Percentiles rank a stretch among this genome's conserved stretches.
These are phyloP conservation scores for Drosophila pseudotalamancana DNA, from an alignment of 2,888 invertebrate species.

Conservation along the genomic window DNA sequence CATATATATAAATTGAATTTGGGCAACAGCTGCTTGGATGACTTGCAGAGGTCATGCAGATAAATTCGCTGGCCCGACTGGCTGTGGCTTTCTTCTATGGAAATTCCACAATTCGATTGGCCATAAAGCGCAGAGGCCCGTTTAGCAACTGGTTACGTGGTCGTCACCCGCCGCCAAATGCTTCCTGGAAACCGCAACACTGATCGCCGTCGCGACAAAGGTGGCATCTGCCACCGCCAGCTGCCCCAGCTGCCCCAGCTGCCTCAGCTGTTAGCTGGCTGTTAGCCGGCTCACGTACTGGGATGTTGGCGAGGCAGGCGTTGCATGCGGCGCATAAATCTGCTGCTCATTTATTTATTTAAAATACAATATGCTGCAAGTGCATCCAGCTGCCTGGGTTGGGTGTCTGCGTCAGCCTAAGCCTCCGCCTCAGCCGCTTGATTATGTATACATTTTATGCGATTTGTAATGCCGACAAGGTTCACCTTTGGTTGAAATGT, in stretches of 20 bases:
- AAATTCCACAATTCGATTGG: constrained; percentile 69
- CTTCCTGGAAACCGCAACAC: constrained; percentile 72
- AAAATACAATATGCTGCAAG: constrained; percentile 45
- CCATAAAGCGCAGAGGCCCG: constrained; percentile 71
- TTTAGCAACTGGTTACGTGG: constrained; percentile 77
- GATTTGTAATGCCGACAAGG: constrained; percentile 60
- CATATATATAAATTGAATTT: constrained; percentile 6
- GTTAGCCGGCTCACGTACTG: constrained; percentile 47
- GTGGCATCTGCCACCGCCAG: constrained; percentile 64
- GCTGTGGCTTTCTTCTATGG: constrained; percentile 47
- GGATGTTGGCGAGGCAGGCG: constrained; percentile 28
- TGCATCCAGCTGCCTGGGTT: constrained; percentile 27
- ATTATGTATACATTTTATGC: constrained; percentile 64
- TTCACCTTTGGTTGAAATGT: constrained; percentile 26
- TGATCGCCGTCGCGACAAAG: constrained; percentile 53
- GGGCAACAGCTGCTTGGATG: constrained; percentile 43
- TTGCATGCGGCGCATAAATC: constrained; percentile 76
- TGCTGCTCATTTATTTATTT: constrained; percentile 63
- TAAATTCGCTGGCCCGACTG: constrained; percentile 49
- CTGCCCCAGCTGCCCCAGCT: not conserved
- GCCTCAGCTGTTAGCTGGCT: not conserved
- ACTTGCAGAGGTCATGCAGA: constrained; percentile 57
- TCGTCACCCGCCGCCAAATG: constrained; percentile 65
- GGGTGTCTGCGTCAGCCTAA: constrained; percentile 19
- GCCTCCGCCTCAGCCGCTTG: constrained; percentile 19